phyloP scores from a whole-genome alignment of 2,113 vertebrate species.

The Cyphomyrus plagiostoma region DNA sequence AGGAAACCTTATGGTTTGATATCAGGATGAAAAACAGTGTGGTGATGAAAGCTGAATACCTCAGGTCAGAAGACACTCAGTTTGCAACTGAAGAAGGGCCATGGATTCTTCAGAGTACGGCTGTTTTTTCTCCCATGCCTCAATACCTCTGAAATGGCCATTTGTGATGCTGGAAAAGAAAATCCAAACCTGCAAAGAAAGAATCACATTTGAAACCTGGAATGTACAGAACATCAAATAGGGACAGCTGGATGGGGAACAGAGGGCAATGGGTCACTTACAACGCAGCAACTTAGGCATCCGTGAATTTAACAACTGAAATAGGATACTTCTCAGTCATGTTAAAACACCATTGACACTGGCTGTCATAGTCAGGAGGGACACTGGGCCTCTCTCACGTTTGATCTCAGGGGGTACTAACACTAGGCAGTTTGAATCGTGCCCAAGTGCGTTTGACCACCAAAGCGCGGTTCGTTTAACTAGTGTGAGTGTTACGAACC shows the following conservation, averaged over 20 bases:
- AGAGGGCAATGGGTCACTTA: neutral
- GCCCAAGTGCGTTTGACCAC: no score
- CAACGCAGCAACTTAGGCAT: neutral
- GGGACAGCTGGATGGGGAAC: neutral
- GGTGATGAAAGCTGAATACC: neutral
- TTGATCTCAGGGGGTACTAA: neutral
- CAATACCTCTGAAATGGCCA: neutral
- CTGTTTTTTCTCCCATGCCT: neutral
- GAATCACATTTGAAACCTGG: neutral
- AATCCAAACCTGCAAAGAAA: neutral
- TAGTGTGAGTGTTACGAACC: no score
- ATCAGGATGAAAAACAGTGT: neutral
- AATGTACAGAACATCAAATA: neutral
- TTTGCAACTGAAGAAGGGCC: neutral
- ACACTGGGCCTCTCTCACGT: neutral
- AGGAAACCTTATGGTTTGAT: neutral
- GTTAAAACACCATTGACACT: neutral
- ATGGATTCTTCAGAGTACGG: neutral
- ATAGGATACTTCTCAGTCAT: neutral
- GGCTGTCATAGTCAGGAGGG: neutral
- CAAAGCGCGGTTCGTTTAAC: no score
- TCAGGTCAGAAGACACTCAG: neutral
- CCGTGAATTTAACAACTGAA: neutral
- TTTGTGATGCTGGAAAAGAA: neutral
- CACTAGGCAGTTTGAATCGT: no score